Evolutionary conservation across 2,888 invertebrate genomes (phyloP).

Genomic region (Camponotus fellah): DNA sequence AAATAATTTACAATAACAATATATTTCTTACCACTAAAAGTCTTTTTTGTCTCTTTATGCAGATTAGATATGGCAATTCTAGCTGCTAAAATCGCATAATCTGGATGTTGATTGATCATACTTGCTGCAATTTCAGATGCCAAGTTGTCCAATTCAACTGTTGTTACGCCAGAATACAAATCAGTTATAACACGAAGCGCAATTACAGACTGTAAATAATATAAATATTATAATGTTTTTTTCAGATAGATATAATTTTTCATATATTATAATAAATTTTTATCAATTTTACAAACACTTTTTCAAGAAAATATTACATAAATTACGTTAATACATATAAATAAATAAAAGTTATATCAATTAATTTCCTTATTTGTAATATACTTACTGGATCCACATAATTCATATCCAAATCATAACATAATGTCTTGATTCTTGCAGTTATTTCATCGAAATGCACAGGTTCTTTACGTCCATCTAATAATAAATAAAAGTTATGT

Average conservation of each 20-base stretch:
- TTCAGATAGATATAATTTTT: neutral
- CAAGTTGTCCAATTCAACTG: conserved; percentile 98
- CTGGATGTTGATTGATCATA: conserved; percentile 98
- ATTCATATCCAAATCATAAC: conserved; percentile 98
- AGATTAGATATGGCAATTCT: conserved; percentile 98
- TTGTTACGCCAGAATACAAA: conserved; percentile 97
- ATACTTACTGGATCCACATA: conserved; percentile 97
- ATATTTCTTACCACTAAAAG: conserved; percentile 91
- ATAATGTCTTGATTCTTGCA: conserved; percentile 96
- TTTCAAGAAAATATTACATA: neutral
- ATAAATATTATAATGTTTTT: neutral
- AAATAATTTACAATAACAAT: neutral
- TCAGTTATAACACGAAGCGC: conserved; percentile 97
- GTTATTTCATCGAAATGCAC: conserved; percentile 99
- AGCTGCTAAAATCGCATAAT: conserved; percentile 96
- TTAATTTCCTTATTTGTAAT: neutral
- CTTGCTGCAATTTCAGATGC: conserved; percentile 99
- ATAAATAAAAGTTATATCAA: neutral
- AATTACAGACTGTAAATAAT: conserved; percentile 89
- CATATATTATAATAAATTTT: neutral
- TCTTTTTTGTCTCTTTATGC: conserved; percentile 98
- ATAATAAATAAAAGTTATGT: neutral
- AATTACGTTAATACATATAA: neutral
- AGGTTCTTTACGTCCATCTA: conserved; percentile 94
- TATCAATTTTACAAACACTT: neutral